Evolutionary conservation across 2,888 invertebrate species (phyloP).

Genomic region (Poecilobothrus nobilitatus): DNA sequence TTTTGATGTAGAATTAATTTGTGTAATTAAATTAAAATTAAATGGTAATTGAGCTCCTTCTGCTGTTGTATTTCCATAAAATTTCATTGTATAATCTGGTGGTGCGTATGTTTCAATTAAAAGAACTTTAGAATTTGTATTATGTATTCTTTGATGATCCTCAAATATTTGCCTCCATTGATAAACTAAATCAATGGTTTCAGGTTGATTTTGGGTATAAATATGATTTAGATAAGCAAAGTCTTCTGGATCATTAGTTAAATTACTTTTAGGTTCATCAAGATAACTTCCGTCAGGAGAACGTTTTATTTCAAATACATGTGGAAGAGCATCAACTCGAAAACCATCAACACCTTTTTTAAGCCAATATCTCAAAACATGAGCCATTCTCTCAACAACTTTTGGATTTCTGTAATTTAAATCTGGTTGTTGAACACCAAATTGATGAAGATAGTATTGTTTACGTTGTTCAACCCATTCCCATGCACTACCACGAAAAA

Average conservation of each 20-base stretch:
- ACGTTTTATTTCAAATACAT: slow-evolving; percentile 42
- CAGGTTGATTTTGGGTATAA: slow-evolving; percentile 54
- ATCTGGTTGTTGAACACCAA: slow-evolving; percentile 64
- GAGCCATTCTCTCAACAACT: slow-evolving; percentile 51
- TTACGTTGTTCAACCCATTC: slow-evolving; percentile 55
- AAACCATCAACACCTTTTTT: slow-evolving; percentile 80
- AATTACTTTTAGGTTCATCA: slow-evolving; percentile 50
- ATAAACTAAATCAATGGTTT: slow-evolving; percentile 59
- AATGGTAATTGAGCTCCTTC: slow-evolving; percentile 52
- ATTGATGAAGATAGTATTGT: slow-evolving; percentile 68
- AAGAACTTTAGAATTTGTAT: slow-evolving; percentile 44
- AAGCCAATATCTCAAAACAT: slow-evolving; percentile 70
- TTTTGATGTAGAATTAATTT: slow-evolving; percentile 47
- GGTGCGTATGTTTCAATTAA: slow-evolving; percentile 53
- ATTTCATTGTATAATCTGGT: slow-evolving; percentile 45
- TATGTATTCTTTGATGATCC: slow-evolving; percentile 44
- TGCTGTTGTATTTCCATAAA: slow-evolving; percentile 47
- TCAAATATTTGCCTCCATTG: slow-evolving; percentile 57
- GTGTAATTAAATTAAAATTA: slow-evolving; percentile 52
- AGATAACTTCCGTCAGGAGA: slow-evolving; percentile 50
- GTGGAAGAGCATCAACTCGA: slow-evolving; percentile 64
- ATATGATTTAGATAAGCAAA: slow-evolving; percentile 53
- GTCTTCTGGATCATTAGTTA: slow-evolving; percentile 43
- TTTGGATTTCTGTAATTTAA: slow-evolving; percentile 61
- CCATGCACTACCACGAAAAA: slow-evolving; percentile 66